phyloP scores from a whole-genome alignment of 2,797 vertebrate species.

The Lacerta agilis region DNA sequence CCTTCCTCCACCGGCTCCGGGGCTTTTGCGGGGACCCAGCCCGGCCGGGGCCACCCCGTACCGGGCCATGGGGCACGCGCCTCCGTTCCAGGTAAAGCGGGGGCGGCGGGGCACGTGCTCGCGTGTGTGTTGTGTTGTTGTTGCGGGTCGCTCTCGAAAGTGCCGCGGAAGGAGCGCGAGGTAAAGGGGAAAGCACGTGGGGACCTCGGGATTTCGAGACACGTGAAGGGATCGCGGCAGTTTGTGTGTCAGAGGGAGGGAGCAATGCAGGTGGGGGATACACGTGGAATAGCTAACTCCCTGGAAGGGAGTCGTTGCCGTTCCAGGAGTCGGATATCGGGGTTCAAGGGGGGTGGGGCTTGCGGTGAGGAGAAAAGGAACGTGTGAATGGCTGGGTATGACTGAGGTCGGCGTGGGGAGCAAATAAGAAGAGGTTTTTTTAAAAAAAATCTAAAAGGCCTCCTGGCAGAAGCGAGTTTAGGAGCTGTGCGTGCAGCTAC shows the following conservation, averaged over 20 bases:
- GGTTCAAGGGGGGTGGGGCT: too few species aligned
- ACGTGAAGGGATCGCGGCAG: background rate
- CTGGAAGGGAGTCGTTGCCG: background rate
- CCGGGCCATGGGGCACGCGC: slow-evolving; percentile 29
- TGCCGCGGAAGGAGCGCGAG: too few species aligned
- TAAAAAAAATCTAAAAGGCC: background rate
- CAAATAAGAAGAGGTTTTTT: background rate
- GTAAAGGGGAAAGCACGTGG: too few species aligned
- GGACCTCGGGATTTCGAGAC: background rate
- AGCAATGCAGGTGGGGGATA: background rate
- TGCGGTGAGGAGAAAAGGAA: background rate
- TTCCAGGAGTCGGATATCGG: too few species aligned
- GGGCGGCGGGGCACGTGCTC: background rate
- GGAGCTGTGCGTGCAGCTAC: background rate
- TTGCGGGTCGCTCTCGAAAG: too few species aligned
- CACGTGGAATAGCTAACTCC: too few species aligned
- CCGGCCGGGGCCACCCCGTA: slow-evolving; percentile 18
- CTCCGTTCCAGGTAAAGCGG: slow-evolving; percentile 32
- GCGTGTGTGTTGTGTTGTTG: background rate
- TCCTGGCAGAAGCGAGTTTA: background rate
- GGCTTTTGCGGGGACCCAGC: slow-evolving; percentile 29
- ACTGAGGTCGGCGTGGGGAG: background rate
- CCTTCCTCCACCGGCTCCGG: background rate
- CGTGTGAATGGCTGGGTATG: background rate
- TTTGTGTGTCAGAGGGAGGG: too few species aligned